Evolutionary conservation across 2,797 vertebrate species (phyloP), one percentile per base, ranked within the genome.

Genomic region (Chromobotia macracanthus): DNA sequence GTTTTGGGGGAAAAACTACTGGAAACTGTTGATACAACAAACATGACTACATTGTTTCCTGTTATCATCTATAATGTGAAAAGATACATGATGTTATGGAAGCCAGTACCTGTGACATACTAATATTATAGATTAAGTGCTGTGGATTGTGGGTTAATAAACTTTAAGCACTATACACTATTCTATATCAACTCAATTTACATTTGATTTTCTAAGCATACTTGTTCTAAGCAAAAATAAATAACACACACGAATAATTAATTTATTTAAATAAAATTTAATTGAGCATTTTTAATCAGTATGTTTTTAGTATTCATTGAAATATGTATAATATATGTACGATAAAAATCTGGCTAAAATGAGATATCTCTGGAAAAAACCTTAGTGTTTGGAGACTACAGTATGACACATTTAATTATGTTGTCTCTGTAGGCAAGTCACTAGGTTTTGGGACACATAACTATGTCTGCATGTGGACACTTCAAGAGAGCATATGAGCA

Each of bases 401-500:
- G 16, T 21, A 4, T 5, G 10, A 56, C 18, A 16, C 8, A 0
- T 60, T 28, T 60, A 60, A 60, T 2, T 38, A 28, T 7, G 56
- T 5, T 25, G 56, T 23, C 56, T 16, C 23, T 12, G 0, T 15
- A 28, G 56, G 23, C 5, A 28, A 23, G 56, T 60, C 56, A 60
- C 23, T 23, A 60, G 4, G 13, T 60, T 56, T 60, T 28, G 56
- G 25, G 23, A 28, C 12, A 60, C 25, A 2, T 46, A 67, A 67
- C 50, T 67, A 21, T 21, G 66, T 58, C 23, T 56, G 35, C 61
- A 79, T 61, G 50, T 2, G 28, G 64, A 50, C 63, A 53, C 58
- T 56, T 51, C 60, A 35, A 44, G 41, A n/a, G 28, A 51, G 58
- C 46, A 19, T 48, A 23, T 63, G 48, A 82, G 81, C 85, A 68